Conservation (phyloP, 2,888 invertebrate genomes). For the Carcina quercana region DNA sequence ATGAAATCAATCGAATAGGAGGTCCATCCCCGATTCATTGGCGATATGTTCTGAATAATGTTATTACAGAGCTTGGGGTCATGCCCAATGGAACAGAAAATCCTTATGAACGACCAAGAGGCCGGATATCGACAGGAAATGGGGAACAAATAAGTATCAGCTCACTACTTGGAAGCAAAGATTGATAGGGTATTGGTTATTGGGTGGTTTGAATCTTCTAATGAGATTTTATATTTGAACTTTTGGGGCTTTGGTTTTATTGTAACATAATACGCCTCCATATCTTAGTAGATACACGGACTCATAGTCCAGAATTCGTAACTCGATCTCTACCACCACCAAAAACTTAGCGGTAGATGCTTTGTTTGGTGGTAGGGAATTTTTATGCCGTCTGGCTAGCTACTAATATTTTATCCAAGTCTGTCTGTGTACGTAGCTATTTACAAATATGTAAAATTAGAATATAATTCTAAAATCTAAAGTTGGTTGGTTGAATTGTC, state of each 20-base stretch:
- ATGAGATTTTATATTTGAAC: background rate
- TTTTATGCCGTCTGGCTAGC: no score
- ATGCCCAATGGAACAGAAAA: constrained; percentile 48
- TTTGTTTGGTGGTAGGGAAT: no score
- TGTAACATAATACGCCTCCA: background rate
- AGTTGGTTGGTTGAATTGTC: no score
- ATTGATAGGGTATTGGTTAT: constrained; percentile 6
- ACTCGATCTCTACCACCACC: no score
- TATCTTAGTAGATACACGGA: background rate
- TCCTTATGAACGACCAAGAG: constrained; percentile 37
- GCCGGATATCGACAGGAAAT: constrained; percentile 28
- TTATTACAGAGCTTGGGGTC: constrained; percentile 36
- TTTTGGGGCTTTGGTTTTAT: background rate
- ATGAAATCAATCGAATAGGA: constrained; percentile 3
- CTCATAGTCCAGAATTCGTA: background rate
- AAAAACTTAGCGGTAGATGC: no score
- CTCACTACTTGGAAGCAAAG: constrained; percentile 21
- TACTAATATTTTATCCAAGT: no score
- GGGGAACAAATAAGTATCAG: constrained; percentile 36
- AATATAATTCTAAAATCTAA: no score
- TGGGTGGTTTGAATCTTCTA: background rate
- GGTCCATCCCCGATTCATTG: constrained; percentile 11
- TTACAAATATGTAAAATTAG: no score
- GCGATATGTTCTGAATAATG: constrained; percentile 38
- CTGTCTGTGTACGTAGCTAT: no score